These are phyloP conservation scores for Meles meles DNA, from an alignment of 2,113 vertebrate genomes.

Conservation along the genomic window DNA sequence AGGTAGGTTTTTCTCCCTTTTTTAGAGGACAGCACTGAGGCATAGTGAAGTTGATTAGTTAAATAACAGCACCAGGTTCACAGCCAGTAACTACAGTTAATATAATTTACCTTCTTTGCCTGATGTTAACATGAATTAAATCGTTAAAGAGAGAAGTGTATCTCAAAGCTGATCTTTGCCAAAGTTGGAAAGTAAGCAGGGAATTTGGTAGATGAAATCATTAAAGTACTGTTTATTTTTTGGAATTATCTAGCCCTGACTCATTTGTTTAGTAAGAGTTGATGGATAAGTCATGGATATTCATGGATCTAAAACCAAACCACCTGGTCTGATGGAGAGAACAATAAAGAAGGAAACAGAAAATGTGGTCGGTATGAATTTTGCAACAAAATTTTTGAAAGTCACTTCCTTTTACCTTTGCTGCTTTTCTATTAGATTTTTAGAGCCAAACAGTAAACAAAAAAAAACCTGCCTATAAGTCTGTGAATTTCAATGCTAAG, in stretches of 20 bases:
- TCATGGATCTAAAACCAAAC: neutral
- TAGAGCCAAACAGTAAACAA: neutral
- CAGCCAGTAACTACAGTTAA: neutral
- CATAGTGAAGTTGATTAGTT: neutral
- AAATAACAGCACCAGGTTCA: neutral
- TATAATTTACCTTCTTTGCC: neutral
- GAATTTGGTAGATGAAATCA: neutral
- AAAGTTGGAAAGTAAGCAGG: neutral
- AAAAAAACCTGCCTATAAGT: fast-evolving
- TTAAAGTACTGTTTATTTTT: neutral
- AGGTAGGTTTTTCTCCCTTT: neutral
- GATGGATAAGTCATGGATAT: neutral
- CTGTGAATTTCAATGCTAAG: neutral
- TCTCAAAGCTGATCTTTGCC: neutral
- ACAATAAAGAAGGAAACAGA: neutral
- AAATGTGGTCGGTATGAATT: neutral
- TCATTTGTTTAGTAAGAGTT: neutral
- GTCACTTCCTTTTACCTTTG: neutral
- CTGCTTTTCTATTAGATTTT: neutral
- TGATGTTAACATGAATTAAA: neutral
- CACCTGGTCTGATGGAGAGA: neutral
- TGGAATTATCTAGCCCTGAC: neutral
- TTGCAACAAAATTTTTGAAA: neutral
- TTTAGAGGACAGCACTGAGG: neutral
- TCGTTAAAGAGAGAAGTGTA: neutral